phyloP scores from a whole-genome alignment of 2,113 vertebrate species.

The Merops nubicus region DNA sequence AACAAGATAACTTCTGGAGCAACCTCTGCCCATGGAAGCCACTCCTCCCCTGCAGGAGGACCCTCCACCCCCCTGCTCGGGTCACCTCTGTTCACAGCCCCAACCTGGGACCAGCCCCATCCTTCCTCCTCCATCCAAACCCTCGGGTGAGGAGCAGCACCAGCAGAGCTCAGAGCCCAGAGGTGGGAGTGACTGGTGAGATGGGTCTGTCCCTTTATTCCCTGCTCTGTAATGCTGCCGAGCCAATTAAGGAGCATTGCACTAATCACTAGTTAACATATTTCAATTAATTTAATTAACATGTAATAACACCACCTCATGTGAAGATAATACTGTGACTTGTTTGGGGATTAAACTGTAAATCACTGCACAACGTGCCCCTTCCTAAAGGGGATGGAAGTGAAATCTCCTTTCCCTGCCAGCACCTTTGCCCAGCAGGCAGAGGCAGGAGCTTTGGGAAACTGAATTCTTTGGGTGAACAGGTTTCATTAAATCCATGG shows the following conservation, averaged over 20 bases:
- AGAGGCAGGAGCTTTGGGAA: background rate
- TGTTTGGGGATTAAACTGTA: background rate
- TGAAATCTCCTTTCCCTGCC: accelerated
- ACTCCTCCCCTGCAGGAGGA: background rate
- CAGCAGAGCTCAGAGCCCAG: too few relatives aligned
- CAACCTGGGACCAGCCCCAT: too few relatives aligned
- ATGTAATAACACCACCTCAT: background rate
- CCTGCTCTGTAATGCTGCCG: accelerated
- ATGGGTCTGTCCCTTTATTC: accelerated
- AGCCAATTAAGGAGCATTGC: background rate
- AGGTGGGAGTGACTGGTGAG: background rate
- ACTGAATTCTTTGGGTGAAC: accelerated
- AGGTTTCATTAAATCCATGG: background rate
- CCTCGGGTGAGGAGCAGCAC: too few relatives aligned
- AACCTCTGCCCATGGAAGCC: background rate
- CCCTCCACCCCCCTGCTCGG: background rate
- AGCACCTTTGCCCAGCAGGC: background rate
- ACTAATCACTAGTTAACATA: background rate
- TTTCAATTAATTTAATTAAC: background rate
- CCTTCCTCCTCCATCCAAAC: background rate
- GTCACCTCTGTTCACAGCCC: background rate
- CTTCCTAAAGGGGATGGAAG: background rate
- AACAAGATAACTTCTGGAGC: background rate
- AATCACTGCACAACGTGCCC: background rate
- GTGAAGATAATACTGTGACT: background rate